These are phyloP conservation scores for Neopelma chrysocephalum DNA, from an alignment of 2,797 vertebrate species.

Conservation along the genomic window DNA sequence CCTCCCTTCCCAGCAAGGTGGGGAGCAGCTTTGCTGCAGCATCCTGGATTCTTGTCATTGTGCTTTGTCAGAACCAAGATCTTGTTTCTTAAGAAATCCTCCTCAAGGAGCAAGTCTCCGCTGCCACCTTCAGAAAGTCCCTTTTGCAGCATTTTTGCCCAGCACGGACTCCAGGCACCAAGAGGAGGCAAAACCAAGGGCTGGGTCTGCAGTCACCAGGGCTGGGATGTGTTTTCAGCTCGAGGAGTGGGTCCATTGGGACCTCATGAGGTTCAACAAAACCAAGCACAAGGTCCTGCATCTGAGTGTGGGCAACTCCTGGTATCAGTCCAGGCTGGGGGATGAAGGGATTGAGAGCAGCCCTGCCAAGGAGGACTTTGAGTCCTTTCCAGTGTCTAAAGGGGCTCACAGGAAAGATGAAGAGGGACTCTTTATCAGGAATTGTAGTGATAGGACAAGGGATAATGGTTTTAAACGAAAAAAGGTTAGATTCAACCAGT, in stretches of 20 bases:
- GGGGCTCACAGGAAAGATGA: background rate
- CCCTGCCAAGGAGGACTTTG: background rate
- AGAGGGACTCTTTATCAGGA: background rate
- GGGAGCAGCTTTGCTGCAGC: background rate
- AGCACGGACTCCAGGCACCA: background rate
- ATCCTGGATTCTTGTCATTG: background rate
- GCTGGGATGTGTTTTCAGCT: background rate
- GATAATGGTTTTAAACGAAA: background rate
- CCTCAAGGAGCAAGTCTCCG: background rate
- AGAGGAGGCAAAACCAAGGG: background rate
- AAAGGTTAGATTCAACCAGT: background rate
- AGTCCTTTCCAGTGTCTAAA: background rate
- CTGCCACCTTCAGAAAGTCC: conserved; percentile 22
- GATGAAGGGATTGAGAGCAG: background rate
- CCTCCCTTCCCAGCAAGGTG: background rate
- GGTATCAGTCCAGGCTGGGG: background rate
- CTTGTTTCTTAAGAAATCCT: background rate
- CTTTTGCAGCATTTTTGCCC: background rate
- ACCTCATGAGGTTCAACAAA: background rate
- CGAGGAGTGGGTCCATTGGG: background rate
- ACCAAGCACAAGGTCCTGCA: background rate
- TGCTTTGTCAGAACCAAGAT: background rate
- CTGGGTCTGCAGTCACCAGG: background rate
- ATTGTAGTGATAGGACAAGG: background rate
- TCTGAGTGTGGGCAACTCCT: background rate